These are phyloP conservation scores for Typhlichthys subterraneus DNA, from an alignment of 2,797 vertebrate genomes.

Conservation along the genomic window DNA sequence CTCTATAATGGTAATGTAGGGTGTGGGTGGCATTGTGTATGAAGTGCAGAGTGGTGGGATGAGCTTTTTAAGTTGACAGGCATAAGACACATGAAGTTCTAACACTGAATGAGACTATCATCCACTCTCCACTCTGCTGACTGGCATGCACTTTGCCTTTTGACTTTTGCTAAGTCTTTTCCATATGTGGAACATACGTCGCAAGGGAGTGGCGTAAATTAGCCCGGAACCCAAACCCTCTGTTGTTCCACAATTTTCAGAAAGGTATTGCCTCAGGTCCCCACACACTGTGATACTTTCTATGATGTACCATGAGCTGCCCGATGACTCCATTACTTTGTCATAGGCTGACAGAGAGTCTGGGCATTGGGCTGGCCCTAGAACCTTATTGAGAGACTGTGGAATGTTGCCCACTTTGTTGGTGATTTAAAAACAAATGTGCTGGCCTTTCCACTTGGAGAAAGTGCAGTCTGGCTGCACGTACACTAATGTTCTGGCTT, in stretches of 20 bases:
- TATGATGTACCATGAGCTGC: slow-evolving; percentile 81
- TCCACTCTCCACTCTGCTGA: slow-evolving; percentile 59
- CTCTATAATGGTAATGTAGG: slow-evolving; percentile 27
- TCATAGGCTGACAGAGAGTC: slow-evolving; percentile 64
- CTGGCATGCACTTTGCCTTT: slow-evolving; percentile 61
- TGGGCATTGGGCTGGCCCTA: slow-evolving; percentile 53
- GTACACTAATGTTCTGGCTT: slow-evolving; percentile 32
- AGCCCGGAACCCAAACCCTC: slow-evolving; percentile 51
- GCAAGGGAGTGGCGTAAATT: slow-evolving; percentile 59
- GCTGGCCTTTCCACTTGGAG: slow-evolving; percentile 37
- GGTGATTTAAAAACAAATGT: slow-evolving; percentile 25
- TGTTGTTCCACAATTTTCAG: slow-evolving; percentile 65
- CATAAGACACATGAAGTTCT: slow-evolving; percentile 37
- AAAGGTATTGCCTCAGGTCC: slow-evolving; percentile 68
- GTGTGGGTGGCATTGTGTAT: slow-evolving; percentile 42
- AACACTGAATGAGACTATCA: slow-evolving; percentile 48
- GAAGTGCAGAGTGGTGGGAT: slow-evolving; percentile 55
- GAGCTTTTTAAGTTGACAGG: slow-evolving; percentile 33
- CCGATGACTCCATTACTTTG: slow-evolving; percentile 65
- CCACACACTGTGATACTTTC: slow-evolving; percentile 89
- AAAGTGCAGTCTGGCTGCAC: slow-evolving; percentile 37
- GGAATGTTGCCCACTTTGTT: slow-evolving; percentile 27
- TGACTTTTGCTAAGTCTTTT: slow-evolving; percentile 62
- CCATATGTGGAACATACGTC: slow-evolving; percentile 38
- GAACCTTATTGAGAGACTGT: slow-evolving; percentile 10